These are phyloP conservation scores for Microcebus murinus DNA, from an alignment of 2,113 vertebrate genomes.

Conservation along the genomic window DNA sequence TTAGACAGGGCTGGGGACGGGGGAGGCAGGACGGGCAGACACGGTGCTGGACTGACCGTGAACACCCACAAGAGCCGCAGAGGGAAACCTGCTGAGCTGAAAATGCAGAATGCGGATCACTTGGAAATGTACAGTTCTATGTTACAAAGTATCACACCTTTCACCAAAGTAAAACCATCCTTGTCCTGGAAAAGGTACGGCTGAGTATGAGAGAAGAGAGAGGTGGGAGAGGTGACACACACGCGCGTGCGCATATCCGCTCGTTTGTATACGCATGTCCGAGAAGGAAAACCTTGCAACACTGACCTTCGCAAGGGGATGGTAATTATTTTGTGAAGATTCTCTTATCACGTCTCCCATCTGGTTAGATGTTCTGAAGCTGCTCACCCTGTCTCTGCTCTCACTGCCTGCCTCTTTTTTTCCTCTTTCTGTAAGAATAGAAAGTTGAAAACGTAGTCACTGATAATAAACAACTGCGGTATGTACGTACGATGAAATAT, in stretches of 20 bases:
- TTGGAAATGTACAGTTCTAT: rapidly evolving
- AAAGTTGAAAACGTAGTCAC: neutral
- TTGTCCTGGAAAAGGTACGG: neutral
- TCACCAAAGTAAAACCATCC: neutral
- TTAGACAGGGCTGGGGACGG: neutral
- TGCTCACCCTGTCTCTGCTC: neutral
- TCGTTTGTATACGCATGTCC: neutral
- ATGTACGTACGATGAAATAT: rapidly evolving
- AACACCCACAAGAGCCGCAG: too few species aligned
- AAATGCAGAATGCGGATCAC: neutral
- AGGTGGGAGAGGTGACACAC: rapidly evolving
- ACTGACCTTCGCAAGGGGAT: constrained; percentile 35
- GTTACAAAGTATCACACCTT: neutral
- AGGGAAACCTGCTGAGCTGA: neutral
- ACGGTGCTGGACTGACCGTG: too few species aligned
- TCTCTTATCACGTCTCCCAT: constrained; percentile 57
- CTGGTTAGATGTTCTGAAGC: neutral
- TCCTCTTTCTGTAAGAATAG: neutral
- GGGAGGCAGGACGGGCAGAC: rapidly evolving
- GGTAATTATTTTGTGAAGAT: constrained; percentile 64
- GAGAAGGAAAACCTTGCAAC: neutral
- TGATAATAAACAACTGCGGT: neutral
- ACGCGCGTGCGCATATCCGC: rapidly evolving
- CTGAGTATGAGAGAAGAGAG: neutral
- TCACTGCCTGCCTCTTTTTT: neutral